phyloP scores from a whole-genome alignment of 2,888 invertebrate species.

The Julus scandinavius region DNA sequence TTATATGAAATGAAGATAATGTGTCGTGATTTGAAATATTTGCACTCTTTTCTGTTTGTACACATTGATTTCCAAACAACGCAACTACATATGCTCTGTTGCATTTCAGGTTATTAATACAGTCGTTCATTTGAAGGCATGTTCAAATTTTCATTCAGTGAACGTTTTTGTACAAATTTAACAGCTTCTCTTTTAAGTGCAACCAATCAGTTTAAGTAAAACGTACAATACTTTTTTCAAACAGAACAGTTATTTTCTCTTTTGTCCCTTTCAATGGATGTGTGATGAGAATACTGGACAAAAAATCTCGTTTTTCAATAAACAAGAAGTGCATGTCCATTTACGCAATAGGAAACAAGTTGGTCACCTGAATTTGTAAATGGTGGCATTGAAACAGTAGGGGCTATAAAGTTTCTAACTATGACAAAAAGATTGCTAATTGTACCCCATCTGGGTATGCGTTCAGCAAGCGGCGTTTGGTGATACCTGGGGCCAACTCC shows the following conservation, averaged over 20 bases:
- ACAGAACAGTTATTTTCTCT: not conserved
- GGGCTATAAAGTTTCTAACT: not conserved
- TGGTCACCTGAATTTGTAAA: no score
- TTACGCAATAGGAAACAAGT: not conserved
- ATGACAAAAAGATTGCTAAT: not conserved
- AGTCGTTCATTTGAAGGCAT: no score
- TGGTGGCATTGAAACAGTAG: no score
- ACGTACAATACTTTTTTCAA: not conserved
- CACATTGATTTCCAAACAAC: no score
- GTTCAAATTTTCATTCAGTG: not conserved
- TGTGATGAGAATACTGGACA: constrained; percentile 12
- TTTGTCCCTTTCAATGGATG: not conserved
- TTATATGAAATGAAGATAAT: no score
- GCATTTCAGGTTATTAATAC: no score
- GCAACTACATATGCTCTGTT: no score
- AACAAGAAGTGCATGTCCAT: not conserved
- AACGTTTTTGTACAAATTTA: not conserved
- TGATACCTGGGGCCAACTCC: no score
- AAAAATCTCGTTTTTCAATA: not conserved
- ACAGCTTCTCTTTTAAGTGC: constrained; percentile 28
- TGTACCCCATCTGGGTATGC: not conserved
- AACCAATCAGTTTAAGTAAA: constrained; percentile 42
- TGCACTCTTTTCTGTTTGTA: no score
- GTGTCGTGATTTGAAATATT: no score
- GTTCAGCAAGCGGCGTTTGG: no score